phyloP scores from a whole-genome alignment of 2,888 invertebrate genomes.

The Nemapogon koenigi region DNA sequence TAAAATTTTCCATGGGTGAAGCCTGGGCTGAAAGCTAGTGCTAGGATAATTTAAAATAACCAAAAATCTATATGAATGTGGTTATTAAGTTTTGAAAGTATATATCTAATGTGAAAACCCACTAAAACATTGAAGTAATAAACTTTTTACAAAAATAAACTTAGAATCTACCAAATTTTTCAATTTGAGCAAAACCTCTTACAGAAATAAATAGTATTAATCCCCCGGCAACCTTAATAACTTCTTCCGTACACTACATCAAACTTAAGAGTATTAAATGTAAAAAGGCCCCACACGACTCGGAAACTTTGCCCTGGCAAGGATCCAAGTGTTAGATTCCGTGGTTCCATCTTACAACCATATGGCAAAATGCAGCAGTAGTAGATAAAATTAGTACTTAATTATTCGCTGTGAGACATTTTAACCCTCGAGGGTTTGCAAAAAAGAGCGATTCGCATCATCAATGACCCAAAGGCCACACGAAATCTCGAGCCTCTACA shows the following conservation, averaged over 20 bases:
- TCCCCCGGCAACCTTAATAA: constrained; percentile 33
- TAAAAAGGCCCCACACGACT: constrained; percentile 33
- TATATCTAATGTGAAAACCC: too few relatives aligned
- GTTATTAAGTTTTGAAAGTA: too few relatives aligned
- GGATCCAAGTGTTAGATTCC: constrained; percentile 9
- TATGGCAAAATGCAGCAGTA: constrained; percentile 27
- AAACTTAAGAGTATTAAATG: constrained; percentile 55
- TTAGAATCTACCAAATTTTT: constrained; percentile 1
- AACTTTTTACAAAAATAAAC: too few relatives aligned
- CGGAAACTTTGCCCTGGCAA: constrained; percentile 34
- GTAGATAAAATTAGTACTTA: constrained; percentile 1
- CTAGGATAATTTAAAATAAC: too few relatives aligned
- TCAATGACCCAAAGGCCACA: too few relatives aligned
- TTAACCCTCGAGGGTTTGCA: constrained; percentile 10
- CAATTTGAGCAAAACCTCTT: constrained; percentile 46
- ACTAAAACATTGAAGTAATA: too few relatives aligned
- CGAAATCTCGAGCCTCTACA: too few relatives aligned
- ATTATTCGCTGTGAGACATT: constrained; percentile 1
- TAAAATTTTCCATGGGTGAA: too few relatives aligned
- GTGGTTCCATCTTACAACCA: constrained; percentile 19
- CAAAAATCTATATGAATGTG: too few relatives aligned
- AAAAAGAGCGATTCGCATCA: too few relatives aligned
- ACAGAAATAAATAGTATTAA: constrained; percentile 47
- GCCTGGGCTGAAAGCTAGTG: too few relatives aligned
- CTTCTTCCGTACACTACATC: constrained; percentile 40